Evolutionary conservation across 2,113 vertebrate genomes (phyloP), one percentile per base, ranked within the genome.

Genomic region (Hyaena hyaena): DNA sequence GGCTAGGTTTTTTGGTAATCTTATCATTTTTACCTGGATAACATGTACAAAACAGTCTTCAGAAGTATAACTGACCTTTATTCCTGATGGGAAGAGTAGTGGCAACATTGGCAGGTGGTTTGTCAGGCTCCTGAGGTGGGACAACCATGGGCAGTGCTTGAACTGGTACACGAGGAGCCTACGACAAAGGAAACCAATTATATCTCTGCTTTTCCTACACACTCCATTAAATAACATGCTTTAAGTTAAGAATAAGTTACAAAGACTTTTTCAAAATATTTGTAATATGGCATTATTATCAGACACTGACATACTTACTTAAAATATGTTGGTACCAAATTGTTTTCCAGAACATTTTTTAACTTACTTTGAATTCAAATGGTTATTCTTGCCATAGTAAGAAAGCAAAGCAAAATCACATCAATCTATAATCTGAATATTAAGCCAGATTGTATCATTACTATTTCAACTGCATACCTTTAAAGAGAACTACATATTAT

Each of bases 61-160:
- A 90, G 88, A 98, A 96, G 73, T 96, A 95, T 23, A 97, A 99
- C 99, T 99, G 98, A 99, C 99, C 99, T 99, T 99, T 99, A 98
- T 99, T 99, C 98, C 99, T 99, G 98, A 99, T 98, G 81, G 99
- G 99, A 98, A 99, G 99, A 97, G 99, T 99, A 39, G 99, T 99
- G 95, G 99, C 98, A 97, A 99, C 99, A 98, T 99, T 99, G 98
- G 99, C 99, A 98, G 99, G 99, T 97, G 99, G 99, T 98, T 99
- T 99, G 99, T 99, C 99, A 93, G 99, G 99, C 98, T 99, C 99
- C 98, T 99, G 99, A 95, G 99, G 99, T 97, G 99, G 99, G 91
- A 99, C 99, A 97, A 99, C 99, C 99, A 99, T 99, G 98, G 99
- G 99, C 97, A 99, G 99, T 98, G 99, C 99, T 99, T 99, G 99